Evolutionary conservation across 2,113 vertebrate genomes (phyloP), one percentile per base, ranked within the genome.

Genomic region (Pica pica): DNA sequence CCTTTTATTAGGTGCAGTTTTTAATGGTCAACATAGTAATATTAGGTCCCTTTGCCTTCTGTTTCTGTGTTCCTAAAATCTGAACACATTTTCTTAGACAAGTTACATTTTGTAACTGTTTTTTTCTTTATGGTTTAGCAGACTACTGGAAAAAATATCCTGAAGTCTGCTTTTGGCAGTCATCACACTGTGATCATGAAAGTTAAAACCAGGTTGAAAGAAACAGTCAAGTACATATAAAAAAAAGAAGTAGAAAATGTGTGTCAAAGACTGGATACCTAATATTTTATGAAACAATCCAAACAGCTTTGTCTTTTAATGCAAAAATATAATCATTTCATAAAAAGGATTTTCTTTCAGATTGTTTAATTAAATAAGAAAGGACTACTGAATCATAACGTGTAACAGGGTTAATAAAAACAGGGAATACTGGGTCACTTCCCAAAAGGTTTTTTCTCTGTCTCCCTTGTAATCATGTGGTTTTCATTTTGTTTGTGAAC

Each of bases 401-500:
- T 84, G 23, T 68, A 49, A 41, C 52, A 59, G 19, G 39, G 19
- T 81, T 94, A 87, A 71, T 81, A 35, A 78, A 89, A 60, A 10
- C 60, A 50, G 33, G 42, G 87, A 85, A 42, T 61, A 79, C 26
- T 31, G 21, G 49, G 21, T 78, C 3, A 16, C 47, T 85, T 85
- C 41, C 90, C 71, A 70, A 41, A 80, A 23, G 22, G 11, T 53
- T 77, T 37, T 87, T 82, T 84, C 24, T 81, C 75, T 73, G 26
- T 74, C 63, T 93, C 53, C 20, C 55, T 61, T 83, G 65, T 83
- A 86, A 15, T 82, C 82, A 92, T 80, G 28, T 91, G 74, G 65
- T 65, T 96, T 91, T 79, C 76, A 94, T 95, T 94, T 96, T 90
- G 56, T 85, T 90, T 74, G 56, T 56, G 92, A 89, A 60, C 60